Evolutionary conservation across 2,113 vertebrate genomes (phyloP).

Genomic region (Bufo bufo): DNA sequence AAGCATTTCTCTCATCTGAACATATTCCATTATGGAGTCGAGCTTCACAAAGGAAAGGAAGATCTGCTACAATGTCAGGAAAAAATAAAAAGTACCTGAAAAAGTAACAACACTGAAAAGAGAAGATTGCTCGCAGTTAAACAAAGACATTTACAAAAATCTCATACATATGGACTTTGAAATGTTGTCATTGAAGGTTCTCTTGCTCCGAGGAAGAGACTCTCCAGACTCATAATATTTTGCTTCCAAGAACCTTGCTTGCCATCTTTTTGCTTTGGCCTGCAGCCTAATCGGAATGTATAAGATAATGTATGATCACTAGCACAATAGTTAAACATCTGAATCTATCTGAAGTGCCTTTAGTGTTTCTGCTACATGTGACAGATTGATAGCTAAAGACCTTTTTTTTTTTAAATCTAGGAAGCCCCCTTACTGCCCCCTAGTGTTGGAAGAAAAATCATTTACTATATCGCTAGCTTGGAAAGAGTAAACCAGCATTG

Average conservation of each 20-base stretch:
- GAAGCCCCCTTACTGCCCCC: constrained; percentile 68
- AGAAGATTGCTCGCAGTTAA: constrained; percentile 72
- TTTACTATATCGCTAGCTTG: neutral
- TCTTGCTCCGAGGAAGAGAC: constrained; percentile 79
- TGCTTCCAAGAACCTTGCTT: constrained; percentile 69
- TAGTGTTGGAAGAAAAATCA: constrained; percentile 68
- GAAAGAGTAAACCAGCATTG: neutral
- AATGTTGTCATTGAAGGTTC: constrained; percentile 76
- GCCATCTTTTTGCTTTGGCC: constrained; percentile 68
- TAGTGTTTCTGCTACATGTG: constrained; percentile 67
- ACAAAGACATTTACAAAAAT: constrained; percentile 75
- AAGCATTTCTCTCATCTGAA: constrained; percentile 50
- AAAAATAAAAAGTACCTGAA: constrained; percentile 66
- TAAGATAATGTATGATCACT: constrained; percentile 76
- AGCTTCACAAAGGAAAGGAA: constrained; percentile 48
- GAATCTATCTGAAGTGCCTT: constrained; percentile 79
- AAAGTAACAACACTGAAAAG: constrained; percentile 58
- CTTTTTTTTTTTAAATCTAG: constrained; percentile 65
- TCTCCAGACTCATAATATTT: constrained; percentile 71
- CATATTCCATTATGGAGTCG: constrained; percentile 42
- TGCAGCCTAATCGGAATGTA: constrained; percentile 72
- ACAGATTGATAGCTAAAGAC: constrained; percentile 67
- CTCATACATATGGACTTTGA: constrained; percentile 76
- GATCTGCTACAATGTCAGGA: constrained; percentile 61
- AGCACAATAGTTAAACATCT: constrained; percentile 80